These are phyloP conservation scores for Probosciger aterrimus DNA, from an alignment of 2,113 vertebrate genomes.

Conservation along the genomic window DNA sequence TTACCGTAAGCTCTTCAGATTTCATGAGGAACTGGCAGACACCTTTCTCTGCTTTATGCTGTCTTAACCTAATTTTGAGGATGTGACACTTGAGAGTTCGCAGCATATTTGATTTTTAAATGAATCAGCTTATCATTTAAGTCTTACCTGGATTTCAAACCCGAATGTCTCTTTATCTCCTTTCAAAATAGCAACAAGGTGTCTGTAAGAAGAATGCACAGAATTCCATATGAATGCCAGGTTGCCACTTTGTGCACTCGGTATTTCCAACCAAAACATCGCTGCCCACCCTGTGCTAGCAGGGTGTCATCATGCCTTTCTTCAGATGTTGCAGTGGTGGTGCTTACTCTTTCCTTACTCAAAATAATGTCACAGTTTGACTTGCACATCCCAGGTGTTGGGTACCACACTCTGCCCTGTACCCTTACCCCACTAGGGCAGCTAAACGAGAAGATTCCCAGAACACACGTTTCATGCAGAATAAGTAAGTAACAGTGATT, in stretches of 20 bases:
- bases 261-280: not conserved
- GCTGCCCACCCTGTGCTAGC: accelerated
- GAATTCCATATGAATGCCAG: accelerated
- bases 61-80: not conserved
- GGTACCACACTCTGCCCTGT: accelerated
- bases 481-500: not conserved
- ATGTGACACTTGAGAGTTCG: not conserved
- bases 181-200: conserved; percentile 78
- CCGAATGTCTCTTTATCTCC: conserved; percentile 91
- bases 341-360: not conserved
- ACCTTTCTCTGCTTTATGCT: not conserved
- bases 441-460: accelerated
- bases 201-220: conserved; percentile 37
- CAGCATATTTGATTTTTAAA: not conserved
- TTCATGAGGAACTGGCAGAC: not conserved
- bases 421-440: accelerated
- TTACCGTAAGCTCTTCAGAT: not conserved
- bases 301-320: accelerated
- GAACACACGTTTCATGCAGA: accelerated
- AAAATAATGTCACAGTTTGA: not conserved
- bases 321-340: accelerated
- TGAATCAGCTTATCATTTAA: not conserved
- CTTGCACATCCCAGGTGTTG: accelerated
- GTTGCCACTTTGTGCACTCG: not conserved
- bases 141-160: conserved; percentile 94